These are phyloP conservation scores for Morpho deidamia DNA, from an alignment of 2,888 invertebrate genomes.

Conservation along the genomic window DNA sequence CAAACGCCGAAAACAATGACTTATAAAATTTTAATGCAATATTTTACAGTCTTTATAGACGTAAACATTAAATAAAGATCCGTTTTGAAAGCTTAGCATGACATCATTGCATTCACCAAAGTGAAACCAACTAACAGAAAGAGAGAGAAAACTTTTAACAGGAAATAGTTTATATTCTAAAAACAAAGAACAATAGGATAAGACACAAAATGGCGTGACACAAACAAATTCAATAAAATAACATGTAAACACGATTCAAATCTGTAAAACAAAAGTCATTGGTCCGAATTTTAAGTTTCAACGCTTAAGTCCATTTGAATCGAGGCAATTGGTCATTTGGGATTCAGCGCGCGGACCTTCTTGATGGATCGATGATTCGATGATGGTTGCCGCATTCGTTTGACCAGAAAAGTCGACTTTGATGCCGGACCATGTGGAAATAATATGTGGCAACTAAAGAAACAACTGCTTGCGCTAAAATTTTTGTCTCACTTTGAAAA, in stretches of 20 bases:
- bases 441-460: not conserved
- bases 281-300: slow-evolving; percentile 60
- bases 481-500: no score
- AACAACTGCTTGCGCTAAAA: no score
- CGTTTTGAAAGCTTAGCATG: slow-evolving; percentile 46
- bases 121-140: slow-evolving; percentile 57
- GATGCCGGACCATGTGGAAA: slow-evolving; percentile 14
- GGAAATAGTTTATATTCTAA: slow-evolving; percentile 72
- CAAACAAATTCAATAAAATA: slow-evolving; percentile 13
- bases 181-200: slow-evolving; percentile 36
- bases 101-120: slow-evolving; percentile 53
- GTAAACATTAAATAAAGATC: slow-evolving; percentile 33
- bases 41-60: slow-evolving; percentile 23
- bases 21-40: slow-evolving; percentile 13
- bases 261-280: slow-evolving; percentile 53
- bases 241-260: slow-evolving; percentile 36
- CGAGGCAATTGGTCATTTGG: slow-evolving; percentile 64
- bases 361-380: slow-evolving; percentile 73
- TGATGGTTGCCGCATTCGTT: slow-evolving; percentile 56
- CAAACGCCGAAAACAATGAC: slow-evolving; percentile 3
- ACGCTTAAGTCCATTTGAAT: slow-evolving; percentile 55
- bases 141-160: slow-evolving; percentile 61
- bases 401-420: slow-evolving; percentile 54
- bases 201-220: slow-evolving; percentile 7
- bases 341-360: slow-evolving; percentile 62